These are phyloP conservation scores for Erinaceus europaeus DNA, from an alignment of 2,113 vertebrate genomes.

Conservation along the genomic window DNA sequence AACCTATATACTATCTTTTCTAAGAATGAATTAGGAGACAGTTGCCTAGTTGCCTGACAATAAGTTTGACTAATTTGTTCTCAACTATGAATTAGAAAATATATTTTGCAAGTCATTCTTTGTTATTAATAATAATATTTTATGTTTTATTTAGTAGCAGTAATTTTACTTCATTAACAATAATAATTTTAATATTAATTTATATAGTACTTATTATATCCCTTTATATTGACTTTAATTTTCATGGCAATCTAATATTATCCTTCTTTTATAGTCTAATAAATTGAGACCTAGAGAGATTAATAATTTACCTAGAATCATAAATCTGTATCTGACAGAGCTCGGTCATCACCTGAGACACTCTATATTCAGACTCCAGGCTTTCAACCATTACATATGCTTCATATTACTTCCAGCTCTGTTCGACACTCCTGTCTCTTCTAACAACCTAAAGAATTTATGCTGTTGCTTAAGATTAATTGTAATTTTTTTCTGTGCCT, in stretches of 20 bases:
- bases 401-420: background rate
- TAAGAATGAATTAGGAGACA: background rate
- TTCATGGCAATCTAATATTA: background rate
- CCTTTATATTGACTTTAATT: background rate
- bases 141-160: slow-evolving; percentile 15
- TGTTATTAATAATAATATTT: background rate
- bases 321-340: background rate
- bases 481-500: background rate
- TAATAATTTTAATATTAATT: slow-evolving; percentile 5
- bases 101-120: background rate
- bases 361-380: background rate
- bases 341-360: background rate
- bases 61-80: background rate
- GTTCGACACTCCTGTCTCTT: background rate
- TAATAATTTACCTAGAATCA: background rate
- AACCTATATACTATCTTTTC: background rate
- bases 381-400: background rate
- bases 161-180: slow-evolving; percentile 12
- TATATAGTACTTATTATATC: background rate
- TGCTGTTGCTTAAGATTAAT: background rate
- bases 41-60: background rate
- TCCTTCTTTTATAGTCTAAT: background rate
- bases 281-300: background rate
- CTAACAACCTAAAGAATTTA: background rate
- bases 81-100: background rate